A percentile compares a stretch with the other conserved stretches of the same genome.
Conservation (phyloP, 2,888 invertebrate species). For the Tridacna crocea region DNA sequence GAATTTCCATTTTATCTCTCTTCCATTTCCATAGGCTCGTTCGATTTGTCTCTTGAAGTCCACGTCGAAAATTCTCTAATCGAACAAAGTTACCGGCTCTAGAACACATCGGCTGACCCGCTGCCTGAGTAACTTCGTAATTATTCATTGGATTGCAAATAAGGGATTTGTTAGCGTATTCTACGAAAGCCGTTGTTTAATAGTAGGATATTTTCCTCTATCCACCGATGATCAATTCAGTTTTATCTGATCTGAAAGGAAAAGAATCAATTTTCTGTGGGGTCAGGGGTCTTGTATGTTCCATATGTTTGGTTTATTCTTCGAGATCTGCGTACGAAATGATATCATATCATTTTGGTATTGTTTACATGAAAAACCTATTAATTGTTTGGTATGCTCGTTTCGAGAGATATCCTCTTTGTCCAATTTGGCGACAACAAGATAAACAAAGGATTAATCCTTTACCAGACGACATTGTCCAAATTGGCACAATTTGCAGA, state of each 20-base stretch:
- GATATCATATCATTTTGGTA: background rate
- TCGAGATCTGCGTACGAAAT: conserved; percentile 5
- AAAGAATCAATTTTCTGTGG: conserved; percentile 19
- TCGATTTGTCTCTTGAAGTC: conserved; percentile 17
- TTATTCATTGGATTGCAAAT: conserved; percentile 53
- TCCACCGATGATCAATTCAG: conserved; percentile 19
- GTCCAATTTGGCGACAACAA: too few species aligned
- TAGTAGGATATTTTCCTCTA: conserved; percentile 31
- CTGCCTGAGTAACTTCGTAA: conserved; percentile 42
- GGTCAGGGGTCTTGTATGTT: conserved; percentile 8
- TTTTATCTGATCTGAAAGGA: conserved; percentile 8
- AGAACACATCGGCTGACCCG: conserved; percentile 13
- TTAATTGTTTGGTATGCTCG: too few species aligned
- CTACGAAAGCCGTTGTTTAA: conserved; percentile 43
- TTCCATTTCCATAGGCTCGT: background rate
- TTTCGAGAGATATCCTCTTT: too few species aligned
- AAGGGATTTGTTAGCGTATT: conserved; percentile 45
- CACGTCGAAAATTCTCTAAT: conserved; percentile 10
- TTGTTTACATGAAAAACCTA: background rate
- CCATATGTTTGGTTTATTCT: conserved; percentile 15
- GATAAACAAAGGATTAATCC: too few species aligned
- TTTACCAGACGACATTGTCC: too few species aligned
- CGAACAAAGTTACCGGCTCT: conserved; percentile 19
- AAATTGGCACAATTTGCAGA: too few species aligned
- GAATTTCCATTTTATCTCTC: conserved; percentile 23